Evolutionary conservation across 37 sponge, comb jelly and placozoan species (phyloP).

Genomic region (Hormiphora californensis): DNA sequence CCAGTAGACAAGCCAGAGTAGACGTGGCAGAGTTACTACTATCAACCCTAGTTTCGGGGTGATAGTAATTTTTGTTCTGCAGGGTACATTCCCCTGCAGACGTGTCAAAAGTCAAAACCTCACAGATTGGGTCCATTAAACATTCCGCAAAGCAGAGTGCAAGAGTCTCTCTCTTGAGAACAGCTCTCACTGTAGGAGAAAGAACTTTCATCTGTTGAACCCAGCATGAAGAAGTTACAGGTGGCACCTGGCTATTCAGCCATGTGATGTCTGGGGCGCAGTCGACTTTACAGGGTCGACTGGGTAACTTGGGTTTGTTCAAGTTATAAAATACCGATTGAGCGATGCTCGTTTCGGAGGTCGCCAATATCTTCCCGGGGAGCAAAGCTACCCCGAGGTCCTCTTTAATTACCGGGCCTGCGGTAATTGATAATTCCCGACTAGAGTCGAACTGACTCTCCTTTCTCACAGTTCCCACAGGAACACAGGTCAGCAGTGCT

Average conservation of each 20-base stretch:
- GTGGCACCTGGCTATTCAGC: neutral
- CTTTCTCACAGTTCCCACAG: too few relatives aligned
- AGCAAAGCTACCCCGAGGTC: neutral
- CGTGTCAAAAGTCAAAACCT: neutral
- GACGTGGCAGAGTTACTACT: neutral
- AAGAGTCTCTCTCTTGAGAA: neutral
- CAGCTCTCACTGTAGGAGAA: neutral
- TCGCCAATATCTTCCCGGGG: neutral
- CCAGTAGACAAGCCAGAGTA: neutral
- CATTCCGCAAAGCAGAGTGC: slow-evolving; percentile 1
- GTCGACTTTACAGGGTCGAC: neutral
- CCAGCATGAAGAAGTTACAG: neutral
- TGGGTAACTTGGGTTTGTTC: neutral
- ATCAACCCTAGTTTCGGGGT: neutral
- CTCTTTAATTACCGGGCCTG: neutral
- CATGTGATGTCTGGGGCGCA: neutral
- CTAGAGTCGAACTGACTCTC: too few relatives aligned
- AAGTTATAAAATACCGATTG: neutral
- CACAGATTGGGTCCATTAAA: neutral
- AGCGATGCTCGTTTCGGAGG: neutral
- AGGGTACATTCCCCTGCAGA: neutral
- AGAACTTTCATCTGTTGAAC: neutral
- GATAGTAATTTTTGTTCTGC: neutral
- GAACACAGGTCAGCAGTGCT: too few relatives aligned
- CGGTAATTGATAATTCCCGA: too few relatives aligned